A percentile compares a stretch with the other conserved stretches of the same genome.
Evolutionary conservation across 2,888 invertebrate genomes (phyloP).

Genomic region (Chouioia cunea): DNA sequence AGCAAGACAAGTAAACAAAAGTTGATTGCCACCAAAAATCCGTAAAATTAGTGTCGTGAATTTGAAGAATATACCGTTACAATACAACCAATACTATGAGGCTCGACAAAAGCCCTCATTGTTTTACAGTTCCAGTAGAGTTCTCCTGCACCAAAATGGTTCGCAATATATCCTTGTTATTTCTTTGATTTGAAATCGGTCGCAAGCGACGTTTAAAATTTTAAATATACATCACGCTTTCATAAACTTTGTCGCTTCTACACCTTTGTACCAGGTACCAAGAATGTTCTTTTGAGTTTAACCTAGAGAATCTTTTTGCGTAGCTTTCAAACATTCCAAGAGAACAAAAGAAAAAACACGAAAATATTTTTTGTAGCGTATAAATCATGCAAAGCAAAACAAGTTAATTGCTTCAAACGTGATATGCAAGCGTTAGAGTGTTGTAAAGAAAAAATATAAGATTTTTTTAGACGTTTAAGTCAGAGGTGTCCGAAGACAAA

Average conservation of each 20-base stretch:
- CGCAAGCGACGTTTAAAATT: not conserved
- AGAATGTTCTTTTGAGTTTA: constrained; percentile 35
- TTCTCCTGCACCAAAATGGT: no score
- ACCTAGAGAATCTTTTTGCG: constrained; percentile 31
- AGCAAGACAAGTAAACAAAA: no score
- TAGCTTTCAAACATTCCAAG: constrained; percentile 43
- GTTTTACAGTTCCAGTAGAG: not conserved
- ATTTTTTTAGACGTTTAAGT: constrained; percentile 26
- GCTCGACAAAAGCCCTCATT: not conserved
- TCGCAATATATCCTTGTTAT: no score
- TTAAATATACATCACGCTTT: constrained; percentile 19
- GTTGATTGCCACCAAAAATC: constrained; percentile 15
- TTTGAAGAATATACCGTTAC: constrained; percentile 15
- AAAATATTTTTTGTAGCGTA: constrained; percentile 44
- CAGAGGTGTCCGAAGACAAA: constrained; percentile 5
- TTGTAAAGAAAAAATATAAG: constrained; percentile 14
- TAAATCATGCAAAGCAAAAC: constrained; percentile 18
- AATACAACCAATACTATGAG: constrained; percentile 19
- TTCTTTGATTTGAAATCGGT: no score
- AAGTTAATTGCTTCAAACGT: constrained; percentile 33
- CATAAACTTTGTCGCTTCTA: constrained; percentile 21
- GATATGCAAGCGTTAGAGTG: constrained; percentile 10
- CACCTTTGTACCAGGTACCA: constrained; percentile 22
- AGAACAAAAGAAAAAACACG: constrained; percentile 19
- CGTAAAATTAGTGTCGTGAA: constrained; percentile 13